Conservation (phyloP, 2,797 vertebrate species). For the Numenius phaeopus region DNA sequence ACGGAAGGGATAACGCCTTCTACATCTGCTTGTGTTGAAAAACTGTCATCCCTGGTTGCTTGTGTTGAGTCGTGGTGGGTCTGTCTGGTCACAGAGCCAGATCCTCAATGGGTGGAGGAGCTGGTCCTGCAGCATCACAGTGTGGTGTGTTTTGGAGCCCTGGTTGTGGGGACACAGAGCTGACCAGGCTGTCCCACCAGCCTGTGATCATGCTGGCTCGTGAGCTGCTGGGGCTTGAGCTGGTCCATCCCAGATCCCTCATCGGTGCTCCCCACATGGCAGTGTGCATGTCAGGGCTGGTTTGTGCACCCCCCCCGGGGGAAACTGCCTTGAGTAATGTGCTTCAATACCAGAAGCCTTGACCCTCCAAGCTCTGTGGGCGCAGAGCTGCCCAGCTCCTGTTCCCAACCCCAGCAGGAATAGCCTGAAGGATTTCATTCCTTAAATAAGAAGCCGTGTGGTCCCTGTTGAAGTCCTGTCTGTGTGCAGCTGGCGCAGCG, state of each 20-base stretch:
- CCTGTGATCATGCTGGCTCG: background rate
- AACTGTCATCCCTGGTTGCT: background rate
- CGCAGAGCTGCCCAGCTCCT: background rate
- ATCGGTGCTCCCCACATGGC: accelerated
- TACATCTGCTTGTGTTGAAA: background rate
- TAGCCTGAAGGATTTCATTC: background rate
- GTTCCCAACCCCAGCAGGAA: background rate
- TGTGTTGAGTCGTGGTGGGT: background rate
- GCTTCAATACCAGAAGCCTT: accelerated
- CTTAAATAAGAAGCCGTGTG: background rate
- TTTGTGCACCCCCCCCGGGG: background rate
- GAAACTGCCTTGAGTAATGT: background rate
- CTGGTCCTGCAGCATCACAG: background rate
- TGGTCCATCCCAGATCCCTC: background rate
- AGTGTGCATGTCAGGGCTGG: background rate
- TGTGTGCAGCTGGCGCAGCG: background rate
- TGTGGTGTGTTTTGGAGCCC: background rate
- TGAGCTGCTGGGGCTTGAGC: background rate
- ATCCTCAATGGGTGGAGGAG: background rate
- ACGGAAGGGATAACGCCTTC: accelerated
- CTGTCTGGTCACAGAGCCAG: background rate
- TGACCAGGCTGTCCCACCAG: background rate
- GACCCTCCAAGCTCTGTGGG: background rate
- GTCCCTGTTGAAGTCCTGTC: background rate
- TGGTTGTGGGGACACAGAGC: background rate